phyloP scores from a whole-genome alignment of 2,797 vertebrate species.

The Chelidonichthys spinosus region DNA sequence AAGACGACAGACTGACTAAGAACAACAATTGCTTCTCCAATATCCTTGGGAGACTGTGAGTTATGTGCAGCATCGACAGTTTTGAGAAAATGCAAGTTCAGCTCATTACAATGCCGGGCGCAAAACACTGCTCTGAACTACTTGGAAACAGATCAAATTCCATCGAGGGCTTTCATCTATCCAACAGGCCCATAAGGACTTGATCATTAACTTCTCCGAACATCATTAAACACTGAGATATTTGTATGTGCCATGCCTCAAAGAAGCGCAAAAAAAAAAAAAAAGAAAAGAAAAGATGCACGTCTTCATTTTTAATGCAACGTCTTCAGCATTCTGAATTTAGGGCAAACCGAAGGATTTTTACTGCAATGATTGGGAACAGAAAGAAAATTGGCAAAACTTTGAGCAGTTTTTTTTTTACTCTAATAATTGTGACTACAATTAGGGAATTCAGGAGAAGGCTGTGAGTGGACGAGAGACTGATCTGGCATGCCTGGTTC shows the following conservation, averaged over 20 bases:
- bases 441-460: slow-evolving; percentile 16
- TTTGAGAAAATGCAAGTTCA: slow-evolving; percentile 74
- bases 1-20: slow-evolving; percentile 46
- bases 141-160: slow-evolving; percentile 74
- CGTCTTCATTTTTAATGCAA: slow-evolving; percentile 65
- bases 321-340: slow-evolving; percentile 59
- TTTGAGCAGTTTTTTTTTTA: slow-evolving; percentile 24
- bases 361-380: slow-evolving; percentile 20
- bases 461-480: slow-evolving; percentile 16
- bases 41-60: slow-evolving; percentile 51
- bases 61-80: slow-evolving; percentile 71
- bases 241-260: slow-evolving; percentile 56
- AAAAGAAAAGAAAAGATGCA: slow-evolving; percentile 44
- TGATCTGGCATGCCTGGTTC: slow-evolving; percentile 23
- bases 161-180: slow-evolving; percentile 77
- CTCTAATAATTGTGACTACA: slow-evolving; percentile 13
- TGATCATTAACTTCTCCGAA: slow-evolving; percentile 76
- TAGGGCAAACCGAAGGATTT: slow-evolving; percentile 54
- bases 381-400: slow-evolving; percentile 35
- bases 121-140: slow-evolving; percentile 65
- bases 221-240: slow-evolving; percentile 74
- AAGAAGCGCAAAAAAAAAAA: slow-evolving; percentile 51
- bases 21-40: slow-evolving; percentile 47
- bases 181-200: slow-evolving; percentile 71
- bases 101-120: slow-evolving; percentile 71